These are phyloP conservation scores for Hydropsyche betteni DNA, from an alignment of 2,888 invertebrate species.

Conservation along the genomic window DNA sequence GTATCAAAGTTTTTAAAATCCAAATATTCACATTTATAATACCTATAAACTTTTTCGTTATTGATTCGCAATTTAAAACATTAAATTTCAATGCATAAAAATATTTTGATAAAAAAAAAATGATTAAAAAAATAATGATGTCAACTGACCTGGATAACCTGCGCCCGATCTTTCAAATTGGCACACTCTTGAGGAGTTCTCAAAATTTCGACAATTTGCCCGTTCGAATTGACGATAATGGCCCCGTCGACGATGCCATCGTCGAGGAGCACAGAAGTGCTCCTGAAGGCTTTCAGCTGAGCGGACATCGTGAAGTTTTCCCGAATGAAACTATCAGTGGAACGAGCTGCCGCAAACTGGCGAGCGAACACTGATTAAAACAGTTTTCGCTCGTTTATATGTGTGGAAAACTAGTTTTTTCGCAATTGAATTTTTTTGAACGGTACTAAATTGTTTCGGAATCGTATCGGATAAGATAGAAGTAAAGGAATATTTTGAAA, in stretches of 20 bases:
- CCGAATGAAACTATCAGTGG: not conserved
- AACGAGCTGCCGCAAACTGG: not conserved
- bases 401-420: not conserved
- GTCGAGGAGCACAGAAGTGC: slow-evolving; percentile 62
- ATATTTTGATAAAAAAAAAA: too few species aligned
- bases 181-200: slow-evolving; percentile 62
- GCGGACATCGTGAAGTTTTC: not conserved
- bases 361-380: too few species aligned
- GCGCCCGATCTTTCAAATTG: slow-evolving; percentile 61
- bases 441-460: too few species aligned
- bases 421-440: too few species aligned
- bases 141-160: slow-evolving; percentile 64
- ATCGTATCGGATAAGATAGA: too few species aligned
- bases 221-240: slow-evolving; percentile 67
- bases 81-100: too few species aligned
- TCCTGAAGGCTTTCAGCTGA: slow-evolving; percentile 38
- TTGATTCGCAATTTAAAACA: too few species aligned
- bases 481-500: too few species aligned
- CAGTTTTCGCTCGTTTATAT: not conserved
- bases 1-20: too few species aligned
- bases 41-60: too few species aligned
- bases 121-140: slow-evolving; percentile 18
- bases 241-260: slow-evolving; percentile 67
- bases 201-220: slow-evolving; percentile 67
- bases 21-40: too few species aligned